phyloP scores from a whole-genome alignment of 1,140 invertebrate species.

The Thaumetopoea pityocampa region DNA sequence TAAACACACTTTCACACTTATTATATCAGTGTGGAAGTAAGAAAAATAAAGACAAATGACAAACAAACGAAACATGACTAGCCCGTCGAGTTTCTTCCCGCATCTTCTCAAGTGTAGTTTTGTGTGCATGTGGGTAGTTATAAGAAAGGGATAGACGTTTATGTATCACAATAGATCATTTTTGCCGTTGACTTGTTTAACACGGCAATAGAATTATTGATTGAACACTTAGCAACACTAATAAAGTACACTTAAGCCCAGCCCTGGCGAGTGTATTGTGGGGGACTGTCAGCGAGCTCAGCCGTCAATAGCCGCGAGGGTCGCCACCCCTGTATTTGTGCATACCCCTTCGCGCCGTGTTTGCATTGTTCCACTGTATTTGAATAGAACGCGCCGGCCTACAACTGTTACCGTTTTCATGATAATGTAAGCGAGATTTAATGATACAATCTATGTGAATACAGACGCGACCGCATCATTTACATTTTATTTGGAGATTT shows the following conservation, averaged over 20 bases:
- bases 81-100: too few relatives aligned
- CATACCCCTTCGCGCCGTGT: constrained; percentile 51
- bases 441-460: constrained; percentile 26
- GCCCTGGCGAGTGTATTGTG: constrained; percentile 30
- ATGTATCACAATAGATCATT: too few relatives aligned
- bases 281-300: constrained; percentile 37
- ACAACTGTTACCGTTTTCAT: constrained; percentile 56
- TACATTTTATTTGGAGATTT: background rate
- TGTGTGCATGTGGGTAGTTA: too few relatives aligned
- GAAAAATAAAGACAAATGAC: too few relatives aligned
- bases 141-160: too few relatives aligned
- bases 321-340: constrained; percentile 47
- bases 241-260: constrained; percentile 35
- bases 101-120: too few relatives aligned
- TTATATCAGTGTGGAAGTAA: too few relatives aligned
- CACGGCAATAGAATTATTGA: too few relatives aligned
- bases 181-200: background rate
- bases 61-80: too few relatives aligned
- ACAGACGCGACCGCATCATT: constrained; percentile 8
- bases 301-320: constrained; percentile 37
- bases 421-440: constrained; percentile 51
- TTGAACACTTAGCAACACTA: constrained; percentile 23
- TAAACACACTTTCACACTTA: too few relatives aligned
- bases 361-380: constrained; percentile 59
- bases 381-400: constrained; percentile 45